Base-by-base conservation (phyloP, 1,140 invertebrate species). In the Batillaria attramentaria region DNA sequence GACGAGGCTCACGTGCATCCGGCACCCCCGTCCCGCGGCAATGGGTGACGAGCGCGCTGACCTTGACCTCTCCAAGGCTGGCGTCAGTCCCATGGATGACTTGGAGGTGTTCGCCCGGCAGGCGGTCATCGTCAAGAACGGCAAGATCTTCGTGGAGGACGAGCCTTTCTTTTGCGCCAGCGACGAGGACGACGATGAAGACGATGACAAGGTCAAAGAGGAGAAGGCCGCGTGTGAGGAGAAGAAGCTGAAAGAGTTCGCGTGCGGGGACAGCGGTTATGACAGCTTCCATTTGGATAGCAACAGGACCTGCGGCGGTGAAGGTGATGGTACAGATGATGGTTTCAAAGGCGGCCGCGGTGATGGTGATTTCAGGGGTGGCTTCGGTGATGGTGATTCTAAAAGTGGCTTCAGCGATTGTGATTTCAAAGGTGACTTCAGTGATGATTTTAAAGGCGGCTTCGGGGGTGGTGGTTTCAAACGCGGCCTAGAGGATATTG, bases 41-140 rank as follows among this genome's bases (percentile, higher is more conserved):
- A n/a, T n/a, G n/a, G n/a, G n/a, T n/a, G n/a, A n/a, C n/a, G n/a
- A n/a, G n/a, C n/a, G n/a, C n/a, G n/a, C n/a, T n/a, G n/a, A n/a
- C n/a, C n/a, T n/a, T n/a, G n/a, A n/a, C n/a, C n/a, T n/a, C n/a
- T n/a, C n/a, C n/a, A n/a, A n/a, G n/a, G n/a, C n/a, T n/a, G n/a
- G n/a, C n/a, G n/a, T n/a, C n/a, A 73, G 72, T 35, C 35, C 72
- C 72, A 73, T 73, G 72, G 72, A 73, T 16, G 72, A 73, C 72
- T 6, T 73, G 46, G 72, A 73, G 46, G 46, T 73, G 10, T 73
- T 81, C 76, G 65, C 80, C 16, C 70, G 77, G 13, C 80, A 81
- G 65, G 80, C 80, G 37, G 80, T 81, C 72, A 79, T 81, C 72
- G 80, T 81, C 35, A 81, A 79, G 50, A 81, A 81, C 65, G 80